phyloP scores from a whole-genome alignment of 2,888 invertebrate genomes.

The Octodonta nipae region DNA sequence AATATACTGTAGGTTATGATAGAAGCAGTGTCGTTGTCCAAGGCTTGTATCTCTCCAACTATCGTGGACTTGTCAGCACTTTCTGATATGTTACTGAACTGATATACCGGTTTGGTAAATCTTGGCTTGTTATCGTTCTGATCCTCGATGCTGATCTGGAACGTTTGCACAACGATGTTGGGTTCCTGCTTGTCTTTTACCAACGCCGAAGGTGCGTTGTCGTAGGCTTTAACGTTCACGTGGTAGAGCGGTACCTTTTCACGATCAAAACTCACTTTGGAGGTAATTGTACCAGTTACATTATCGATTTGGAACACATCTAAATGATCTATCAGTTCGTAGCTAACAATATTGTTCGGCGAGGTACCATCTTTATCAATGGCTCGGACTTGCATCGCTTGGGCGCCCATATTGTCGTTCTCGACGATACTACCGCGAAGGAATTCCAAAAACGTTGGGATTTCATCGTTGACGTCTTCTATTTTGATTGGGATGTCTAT shows the following conservation, averaged over 20 bases:
- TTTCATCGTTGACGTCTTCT: conserved; percentile 81
- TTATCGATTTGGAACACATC: conserved; percentile 74
- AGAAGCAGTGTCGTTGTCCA: conserved; percentile 80
- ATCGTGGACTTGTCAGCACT: conserved; percentile 70
- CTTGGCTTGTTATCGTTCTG: conserved; percentile 90
- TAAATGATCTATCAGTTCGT: conserved; percentile 51
- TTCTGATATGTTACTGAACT: conserved; percentile 65
- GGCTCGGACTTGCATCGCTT: conserved; percentile 74
- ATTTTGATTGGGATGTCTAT: conserved; percentile 66
- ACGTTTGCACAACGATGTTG: conserved; percentile 66
- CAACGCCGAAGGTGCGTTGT: conserved; percentile 71
- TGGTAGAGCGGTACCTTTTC: conserved; percentile 75
- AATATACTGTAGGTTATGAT: conserved; percentile 77
- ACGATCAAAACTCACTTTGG: conserved; percentile 68
- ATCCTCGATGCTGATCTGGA: conserved; percentile 84
- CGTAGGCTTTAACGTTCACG: conserved; percentile 70
- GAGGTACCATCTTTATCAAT: conserved; percentile 76
- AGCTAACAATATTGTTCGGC: conserved; percentile 69
- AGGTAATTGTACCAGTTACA: conserved; percentile 78
- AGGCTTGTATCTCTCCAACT: conserved; percentile 77
- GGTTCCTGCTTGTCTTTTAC: conserved; percentile 50
- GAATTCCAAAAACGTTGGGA: conserved; percentile 72
- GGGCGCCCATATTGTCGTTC: conserved; percentile 69
- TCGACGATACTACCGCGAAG: conserved; percentile 71
- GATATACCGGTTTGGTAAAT: conserved; percentile 64